phyloP scores from a whole-genome alignment of 2,888 invertebrate genomes.

The Melieria crassipennis region DNA sequence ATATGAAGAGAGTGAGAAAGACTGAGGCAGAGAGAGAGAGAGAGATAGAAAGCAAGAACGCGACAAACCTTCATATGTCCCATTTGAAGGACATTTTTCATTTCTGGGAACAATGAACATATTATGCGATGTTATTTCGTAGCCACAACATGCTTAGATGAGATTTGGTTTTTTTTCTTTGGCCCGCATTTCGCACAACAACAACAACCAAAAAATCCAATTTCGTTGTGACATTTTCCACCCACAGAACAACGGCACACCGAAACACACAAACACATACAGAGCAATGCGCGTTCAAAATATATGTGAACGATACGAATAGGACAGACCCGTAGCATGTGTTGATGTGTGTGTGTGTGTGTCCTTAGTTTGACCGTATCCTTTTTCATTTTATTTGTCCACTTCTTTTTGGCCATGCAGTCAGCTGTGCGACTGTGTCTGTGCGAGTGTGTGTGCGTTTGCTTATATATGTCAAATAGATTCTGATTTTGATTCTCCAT shows the following conservation, averaged over 20 bases:
- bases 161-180: slow-evolving; percentile 8
- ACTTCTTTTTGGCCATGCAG: not conserved
- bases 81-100: slow-evolving; percentile 31
- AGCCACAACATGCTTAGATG: slow-evolving; percentile 17
- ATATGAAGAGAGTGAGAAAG: not conserved
- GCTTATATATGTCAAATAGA: not conserved
- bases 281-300: too few species aligned
- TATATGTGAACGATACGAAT: not conserved
- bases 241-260: slow-evolving; percentile 6
- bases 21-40: not conserved
- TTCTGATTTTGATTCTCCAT: slow-evolving; percentile 23
- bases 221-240: slow-evolving; percentile 33
- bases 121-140: slow-evolving; percentile 26
- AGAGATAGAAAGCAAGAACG: not conserved
- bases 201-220: slow-evolving; percentile 30
- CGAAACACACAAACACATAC: too few species aligned
- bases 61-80: slow-evolving; percentile 14
- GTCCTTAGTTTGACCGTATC: slow-evolving; percentile 38
- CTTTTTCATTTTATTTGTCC: slow-evolving; percentile 2
- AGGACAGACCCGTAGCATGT: not conserved
- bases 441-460: not conserved
- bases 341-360: slow-evolving; percentile 12
- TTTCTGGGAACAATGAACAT: slow-evolving; percentile 20
- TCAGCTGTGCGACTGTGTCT: not conserved
- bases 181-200: slow-evolving; percentile 19